A percentile compares a stretch with the other conserved stretches of the same genome.
These are phyloP conservation scores for Arrhopalites spinosus DNA, from an alignment of 2,888 invertebrate species.

Conservation along the genomic window DNA sequence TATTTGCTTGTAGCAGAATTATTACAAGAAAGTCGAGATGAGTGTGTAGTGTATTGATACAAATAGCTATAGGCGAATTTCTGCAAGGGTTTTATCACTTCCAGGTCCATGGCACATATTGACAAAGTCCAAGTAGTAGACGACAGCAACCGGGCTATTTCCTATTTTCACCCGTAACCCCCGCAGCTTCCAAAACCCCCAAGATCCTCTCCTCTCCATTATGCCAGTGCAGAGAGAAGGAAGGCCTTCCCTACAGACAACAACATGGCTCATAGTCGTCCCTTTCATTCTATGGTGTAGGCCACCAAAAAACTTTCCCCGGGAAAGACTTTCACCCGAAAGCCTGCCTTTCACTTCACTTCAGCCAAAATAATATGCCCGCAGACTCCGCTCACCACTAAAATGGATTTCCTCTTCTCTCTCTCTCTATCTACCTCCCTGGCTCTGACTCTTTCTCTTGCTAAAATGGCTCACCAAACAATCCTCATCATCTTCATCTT, in stretches of 20 bases:
- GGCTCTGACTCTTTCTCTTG: slow-evolving; percentile 20
- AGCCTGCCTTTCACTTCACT: slow-evolving; percentile 42
- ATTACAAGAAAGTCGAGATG: slow-evolving; percentile 17
- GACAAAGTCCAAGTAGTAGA: slow-evolving; percentile 43
- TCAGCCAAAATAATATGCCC: slow-evolving; percentile 44
- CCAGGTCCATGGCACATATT: slow-evolving; percentile 45
- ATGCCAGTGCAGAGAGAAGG: neutral
- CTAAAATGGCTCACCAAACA: slow-evolving; percentile 48
- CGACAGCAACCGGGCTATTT: slow-evolving; percentile 44
- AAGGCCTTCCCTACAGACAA: neutral
- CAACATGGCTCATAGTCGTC: neutral
- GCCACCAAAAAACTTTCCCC: slow-evolving; percentile 40
- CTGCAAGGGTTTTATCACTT: slow-evolving; percentile 47
- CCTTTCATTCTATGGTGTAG: neutral
- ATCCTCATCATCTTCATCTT: slow-evolving; percentile 35
- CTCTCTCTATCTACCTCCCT: slow-evolving; percentile 31
- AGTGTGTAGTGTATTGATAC: slow-evolving; percentile 32
- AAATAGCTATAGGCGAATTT: slow-evolving; percentile 47
- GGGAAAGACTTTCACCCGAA: slow-evolving; percentile 44
- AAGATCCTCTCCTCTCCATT: slow-evolving; percentile 24
- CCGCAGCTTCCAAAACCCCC: slow-evolving; percentile 37
- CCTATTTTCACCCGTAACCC: slow-evolving; percentile 48
- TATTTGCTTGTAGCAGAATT: slow-evolving; percentile 11
- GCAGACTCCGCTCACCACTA: slow-evolving; percentile 44
- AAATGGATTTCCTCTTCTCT: slow-evolving; percentile 32